Evolutionary conservation across 2,797 vertebrate genomes (phyloP), one percentile per base, ranked within the genome.

Genomic region (Hipposideros larvatus): DNA sequence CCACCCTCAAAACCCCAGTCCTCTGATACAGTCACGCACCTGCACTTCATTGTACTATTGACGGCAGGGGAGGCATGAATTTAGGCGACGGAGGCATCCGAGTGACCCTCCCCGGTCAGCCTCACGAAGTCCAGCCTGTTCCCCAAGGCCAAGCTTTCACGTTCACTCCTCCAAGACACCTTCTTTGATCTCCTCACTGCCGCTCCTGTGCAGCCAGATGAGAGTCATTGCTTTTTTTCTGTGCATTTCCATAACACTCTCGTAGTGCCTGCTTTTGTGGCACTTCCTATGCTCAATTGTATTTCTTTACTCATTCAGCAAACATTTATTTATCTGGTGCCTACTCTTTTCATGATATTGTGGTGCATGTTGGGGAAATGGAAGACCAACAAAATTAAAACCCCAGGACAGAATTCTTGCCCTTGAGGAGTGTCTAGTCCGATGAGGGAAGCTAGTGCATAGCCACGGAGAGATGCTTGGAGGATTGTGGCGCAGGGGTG

Each of bases 41-140:
- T 91, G 48, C 31, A 28, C 75, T 85, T 92, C 73, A 43, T 31
- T 68, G 66, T 82, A 43, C 85, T 14, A 18, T 3, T 2, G 83
- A 91, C 66, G 95, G 63, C 87, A 88, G 66, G 86, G 59, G 65
- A 96, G 51, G 59, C 16, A 8, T 59, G 43, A 3, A 77, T 96
- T 93, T 65, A 90, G 90, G 88, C 53, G 82, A 63, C 0, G 5
- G 79, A 94, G 55, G 90, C 78, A 37, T 46, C 24, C 18, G 26
- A 88, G 26, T 5, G 68, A 53, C 28, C 92, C 51, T 91, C 31
- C 61, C 65, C 77, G 37, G 0, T n/a, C 73, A 37, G 59, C 59
- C 19, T 91, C 68, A 18, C 41, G 34, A n/a, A 66, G 43, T 41
- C 59, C 65, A 57, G 68, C 31, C 46, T 91, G 1, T 48, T 82